A percentile compares a stretch with the other conserved stretches of the same genome.
phyloP scores from a whole-genome alignment of 1,140 invertebrate genomes.

The Megalopta genalis region DNA sequence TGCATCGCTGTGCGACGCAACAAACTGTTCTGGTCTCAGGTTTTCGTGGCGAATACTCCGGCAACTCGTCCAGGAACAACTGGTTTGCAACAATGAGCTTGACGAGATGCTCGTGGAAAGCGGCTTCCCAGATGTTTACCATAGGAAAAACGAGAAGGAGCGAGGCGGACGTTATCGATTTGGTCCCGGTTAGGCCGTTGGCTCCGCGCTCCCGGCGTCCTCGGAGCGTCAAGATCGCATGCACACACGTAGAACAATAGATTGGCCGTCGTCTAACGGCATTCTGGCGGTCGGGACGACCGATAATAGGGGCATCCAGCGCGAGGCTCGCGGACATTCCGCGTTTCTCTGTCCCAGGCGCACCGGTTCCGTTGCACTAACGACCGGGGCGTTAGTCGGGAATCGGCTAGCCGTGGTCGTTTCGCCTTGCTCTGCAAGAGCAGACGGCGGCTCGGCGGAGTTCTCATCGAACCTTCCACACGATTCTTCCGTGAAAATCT shows the following conservation, averaged over 20 bases:
- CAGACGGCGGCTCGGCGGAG: no score
- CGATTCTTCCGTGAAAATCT: no score
- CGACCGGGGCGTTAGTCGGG: slow-evolving; percentile 56
- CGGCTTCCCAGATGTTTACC: no score
- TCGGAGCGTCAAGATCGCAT: slow-evolving; percentile 50
- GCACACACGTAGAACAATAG: slow-evolving; percentile 70
- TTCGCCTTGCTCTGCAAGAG: not conserved
- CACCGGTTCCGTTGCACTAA: slow-evolving; percentile 70
- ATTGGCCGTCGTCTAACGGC: slow-evolving; percentile 74
- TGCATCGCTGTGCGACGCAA: no score
- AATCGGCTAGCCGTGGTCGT: slow-evolving; percentile 41
- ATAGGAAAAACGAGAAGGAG: not conserved
- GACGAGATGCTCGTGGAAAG: no score
- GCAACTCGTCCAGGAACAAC: no score
- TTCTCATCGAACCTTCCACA: no score
- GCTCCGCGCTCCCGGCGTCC: slow-evolving; percentile 23
- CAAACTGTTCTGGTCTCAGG: no score
- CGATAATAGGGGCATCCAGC: slow-evolving; percentile 65
- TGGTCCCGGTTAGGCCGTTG: slow-evolving; percentile 13
- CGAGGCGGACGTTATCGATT: slow-evolving; percentile 24
- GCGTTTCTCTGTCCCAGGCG: slow-evolving; percentile 47
- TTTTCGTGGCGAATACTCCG: no score
- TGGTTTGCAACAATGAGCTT: no score
- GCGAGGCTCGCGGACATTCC: slow-evolving; percentile 52
- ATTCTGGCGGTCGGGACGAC: slow-evolving; percentile 71